Evolutionary conservation across 2,113 vertebrate genomes (phyloP).

Genomic region (Oenanthe oenanthe): DNA sequence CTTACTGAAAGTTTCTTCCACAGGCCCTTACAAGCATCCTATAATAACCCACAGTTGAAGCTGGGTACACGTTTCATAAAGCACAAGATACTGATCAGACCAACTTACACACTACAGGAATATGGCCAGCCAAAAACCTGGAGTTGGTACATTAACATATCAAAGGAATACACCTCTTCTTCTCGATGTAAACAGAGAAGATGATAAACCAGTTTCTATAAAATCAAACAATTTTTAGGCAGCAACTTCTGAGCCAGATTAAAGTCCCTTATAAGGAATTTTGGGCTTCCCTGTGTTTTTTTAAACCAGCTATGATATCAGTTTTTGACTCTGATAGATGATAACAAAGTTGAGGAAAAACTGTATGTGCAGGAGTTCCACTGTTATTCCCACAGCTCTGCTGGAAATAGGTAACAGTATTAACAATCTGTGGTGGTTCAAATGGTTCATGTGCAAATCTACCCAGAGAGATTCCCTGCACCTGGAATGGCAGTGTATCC

Average conservation of each 20-base stretch:
- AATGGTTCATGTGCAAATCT: not conserved
- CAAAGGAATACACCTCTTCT: not conserved
- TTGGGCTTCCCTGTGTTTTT: not conserved
- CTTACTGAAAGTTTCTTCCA: not conserved
- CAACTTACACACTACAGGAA: not conserved
- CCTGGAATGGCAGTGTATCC: not conserved
- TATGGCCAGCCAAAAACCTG: not conserved
- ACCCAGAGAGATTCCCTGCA: not conserved
- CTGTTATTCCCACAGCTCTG: not conserved
- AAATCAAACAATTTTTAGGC: not conserved
- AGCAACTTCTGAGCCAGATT: not conserved
- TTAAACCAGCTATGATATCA: not conserved
- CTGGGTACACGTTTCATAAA: not conserved
- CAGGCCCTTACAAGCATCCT: not conserved
- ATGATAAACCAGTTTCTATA: not conserved
- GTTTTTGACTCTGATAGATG: not conserved
- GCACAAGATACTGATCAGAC: not conserved
- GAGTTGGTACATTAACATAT: not conserved
- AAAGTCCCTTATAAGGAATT: not conserved
- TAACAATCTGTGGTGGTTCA: not conserved
- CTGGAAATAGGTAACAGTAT: not conserved
- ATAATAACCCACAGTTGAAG: not conserved
- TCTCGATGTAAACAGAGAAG: not conserved
- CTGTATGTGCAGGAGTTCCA: not conserved
- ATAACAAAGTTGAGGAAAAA: not conserved